A percentile compares a stretch with the other conserved stretches of the same genome.
These are phyloP conservation scores for Amphiduros pacificus DNA, from an alignment of 2,888 invertebrate genomes.

Conservation along the genomic window DNA sequence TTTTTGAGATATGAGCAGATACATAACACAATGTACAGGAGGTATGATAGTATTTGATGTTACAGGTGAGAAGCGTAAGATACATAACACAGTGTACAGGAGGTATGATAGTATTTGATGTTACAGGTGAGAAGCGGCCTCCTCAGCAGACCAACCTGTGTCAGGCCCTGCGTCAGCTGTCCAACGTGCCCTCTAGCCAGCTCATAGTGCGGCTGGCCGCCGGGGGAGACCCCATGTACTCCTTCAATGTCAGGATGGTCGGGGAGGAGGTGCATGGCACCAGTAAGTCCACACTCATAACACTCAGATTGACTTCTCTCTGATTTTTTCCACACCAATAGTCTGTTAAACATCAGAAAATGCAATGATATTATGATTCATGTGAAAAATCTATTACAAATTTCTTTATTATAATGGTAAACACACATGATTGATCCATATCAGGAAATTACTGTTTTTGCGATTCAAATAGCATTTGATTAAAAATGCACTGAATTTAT, in stretches of 20 bases:
- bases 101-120: too few species aligned
- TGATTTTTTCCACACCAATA: background rate
- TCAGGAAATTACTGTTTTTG: too few species aligned
- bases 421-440: too few species aligned
- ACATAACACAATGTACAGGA: too few species aligned
- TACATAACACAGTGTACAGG: too few species aligned
- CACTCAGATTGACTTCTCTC: background rate
- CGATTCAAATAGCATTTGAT: too few species aligned
- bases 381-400: too few species aligned
- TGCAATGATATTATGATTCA: too few species aligned
- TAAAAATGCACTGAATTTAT: too few species aligned
- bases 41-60: too few species aligned
- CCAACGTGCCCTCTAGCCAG: conserved; percentile 50
- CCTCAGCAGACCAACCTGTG: conserved; percentile 42
- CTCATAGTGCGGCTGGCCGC: conserved; percentile 57
- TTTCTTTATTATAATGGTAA: too few species aligned
- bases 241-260: conserved; percentile 56
- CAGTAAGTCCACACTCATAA: conserved; percentile 43
- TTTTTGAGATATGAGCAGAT: too few species aligned
- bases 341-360: background rate
- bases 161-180: conserved; percentile 55
- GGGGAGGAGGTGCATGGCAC: conserved; percentile 60
- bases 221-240: conserved; percentile 59
- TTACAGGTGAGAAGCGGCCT: conserved; percentile 28
- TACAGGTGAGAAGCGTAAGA: conserved; percentile 29